phyloP scores from a whole-genome alignment of 2,888 invertebrate species.

The Patella depressa region DNA sequence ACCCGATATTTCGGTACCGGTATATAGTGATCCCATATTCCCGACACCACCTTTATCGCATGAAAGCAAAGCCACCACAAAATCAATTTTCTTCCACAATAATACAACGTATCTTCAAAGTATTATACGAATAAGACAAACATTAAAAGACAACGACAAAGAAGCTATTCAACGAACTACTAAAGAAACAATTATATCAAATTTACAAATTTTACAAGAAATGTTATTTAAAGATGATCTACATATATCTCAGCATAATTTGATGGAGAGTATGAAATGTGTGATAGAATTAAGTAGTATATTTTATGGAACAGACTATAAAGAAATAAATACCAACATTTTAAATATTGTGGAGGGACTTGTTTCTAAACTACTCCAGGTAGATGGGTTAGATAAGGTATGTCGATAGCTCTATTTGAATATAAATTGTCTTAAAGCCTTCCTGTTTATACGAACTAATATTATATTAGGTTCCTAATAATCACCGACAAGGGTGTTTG shows the following conservation, averaged over 20 bases:
- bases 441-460: no score
- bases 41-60: conserved; percentile 17
- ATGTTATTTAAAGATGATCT: neutral
- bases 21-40: conserved; percentile 15
- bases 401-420: no score
- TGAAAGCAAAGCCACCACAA: neutral
- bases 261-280: neutral
- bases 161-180: neutral
- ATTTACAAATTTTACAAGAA: conserved; percentile 4
- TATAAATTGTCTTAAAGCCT: no score
- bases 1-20: neutral
- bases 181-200: conserved; percentile 8
- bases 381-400: neutral
- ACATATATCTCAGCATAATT: neutral
- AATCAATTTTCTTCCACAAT: conserved; percentile 1
- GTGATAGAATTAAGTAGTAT: conserved; percentile 8
- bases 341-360: neutral
- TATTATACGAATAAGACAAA: conserved; percentile 6
- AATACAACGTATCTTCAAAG: conserved; percentile 13
- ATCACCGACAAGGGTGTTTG: no score
- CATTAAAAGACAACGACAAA: neutral
- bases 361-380: neutral
- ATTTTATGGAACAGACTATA: neutral
- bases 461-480: no score
- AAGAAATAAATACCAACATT: neutral